Percentiles rank a stretch among this genome's conserved stretches.
Evolutionary conservation across 1,140 invertebrate species (phyloP).

Genomic region (Steinernema khuongi): DNA sequence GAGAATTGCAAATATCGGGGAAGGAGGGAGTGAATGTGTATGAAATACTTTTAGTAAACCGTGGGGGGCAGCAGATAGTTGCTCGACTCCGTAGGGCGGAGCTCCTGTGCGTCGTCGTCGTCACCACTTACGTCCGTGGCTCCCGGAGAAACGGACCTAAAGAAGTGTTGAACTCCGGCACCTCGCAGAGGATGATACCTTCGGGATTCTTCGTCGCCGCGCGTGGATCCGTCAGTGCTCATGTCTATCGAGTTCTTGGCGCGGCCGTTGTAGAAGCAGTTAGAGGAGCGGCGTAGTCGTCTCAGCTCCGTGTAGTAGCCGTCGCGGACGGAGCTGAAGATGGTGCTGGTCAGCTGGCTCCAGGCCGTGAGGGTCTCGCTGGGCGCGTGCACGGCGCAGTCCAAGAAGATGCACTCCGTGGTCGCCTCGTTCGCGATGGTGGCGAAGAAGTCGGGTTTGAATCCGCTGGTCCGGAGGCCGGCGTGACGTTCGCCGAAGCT

Average conservation of each 20-base stretch:
- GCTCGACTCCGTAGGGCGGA: neutral
- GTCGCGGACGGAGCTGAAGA: slow-evolving; percentile 35
- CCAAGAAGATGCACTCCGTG: slow-evolving; percentile 48
- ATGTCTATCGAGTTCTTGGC: neutral
- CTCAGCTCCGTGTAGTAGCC: slow-evolving; percentile 47
- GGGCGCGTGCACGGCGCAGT: slow-evolving; percentile 35
- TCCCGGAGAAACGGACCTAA: neutral
- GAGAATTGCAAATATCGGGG: too few relatives aligned
- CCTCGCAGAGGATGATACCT: neutral
- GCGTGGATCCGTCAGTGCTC: slow-evolving; percentile 5
- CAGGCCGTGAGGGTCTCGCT: slow-evolving; percentile 46
- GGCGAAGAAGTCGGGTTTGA: slow-evolving; percentile 52
- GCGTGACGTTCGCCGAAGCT: slow-evolving; percentile 43
- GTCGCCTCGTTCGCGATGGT: slow-evolving; percentile 44
- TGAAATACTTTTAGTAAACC: neutral
- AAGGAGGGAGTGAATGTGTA: neutral
- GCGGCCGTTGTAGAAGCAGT: slow-evolving; percentile 48
- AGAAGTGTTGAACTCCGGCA: neutral
- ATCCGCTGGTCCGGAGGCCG: slow-evolving; percentile 36
- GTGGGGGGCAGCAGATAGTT: neutral
- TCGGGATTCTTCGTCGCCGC: slow-evolving; percentile 3
- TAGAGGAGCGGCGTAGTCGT: slow-evolving; percentile 40
- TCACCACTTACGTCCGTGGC: neutral
- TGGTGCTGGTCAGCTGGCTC: slow-evolving; percentile 47
- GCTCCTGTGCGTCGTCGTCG: neutral